Evolutionary conservation across 2,113 vertebrate species (phyloP).

Genomic region (Triplophysa rosa): DNA sequence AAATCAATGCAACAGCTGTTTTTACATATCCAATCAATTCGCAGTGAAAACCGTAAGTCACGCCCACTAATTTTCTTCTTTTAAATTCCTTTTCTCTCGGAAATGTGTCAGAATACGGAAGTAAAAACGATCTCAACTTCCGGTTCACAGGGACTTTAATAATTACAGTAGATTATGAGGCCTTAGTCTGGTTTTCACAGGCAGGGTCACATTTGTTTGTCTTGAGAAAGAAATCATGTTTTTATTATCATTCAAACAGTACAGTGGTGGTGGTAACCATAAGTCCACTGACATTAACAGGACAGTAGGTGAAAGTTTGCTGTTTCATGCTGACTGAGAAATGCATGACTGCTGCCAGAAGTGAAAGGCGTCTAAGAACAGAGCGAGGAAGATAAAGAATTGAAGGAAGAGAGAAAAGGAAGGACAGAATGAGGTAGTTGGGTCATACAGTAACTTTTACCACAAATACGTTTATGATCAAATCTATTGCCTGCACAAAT

Average conservation of each 20-base stretch:
- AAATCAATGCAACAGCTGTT: no score
- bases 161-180: no score
- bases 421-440: not conserved
- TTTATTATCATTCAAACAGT: slow-evolving; percentile 4
- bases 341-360: slow-evolving; percentile 9
- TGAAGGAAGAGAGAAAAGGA: slow-evolving; percentile 7
- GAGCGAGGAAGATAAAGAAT: slow-evolving; percentile 22
- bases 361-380: not conserved
- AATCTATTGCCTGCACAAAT: not conserved
- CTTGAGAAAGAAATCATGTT: no score
- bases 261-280: not conserved
- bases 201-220: no score
- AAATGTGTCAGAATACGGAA: no score
- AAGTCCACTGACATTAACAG: not conserved
- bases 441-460: not conserved
- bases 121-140: no score
- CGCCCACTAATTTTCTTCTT: no score
- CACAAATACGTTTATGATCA: not conserved
- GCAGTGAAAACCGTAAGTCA: no score
- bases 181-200: no score
- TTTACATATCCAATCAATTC: no score
- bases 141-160: no score
- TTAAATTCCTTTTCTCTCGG: no score
- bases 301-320: slow-evolving; percentile 17
- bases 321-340: slow-evolving; percentile 28